These are phyloP conservation scores for Pan paniscus DNA, from an alignment of 2,113 vertebrate genomes.

Conservation along the genomic window DNA sequence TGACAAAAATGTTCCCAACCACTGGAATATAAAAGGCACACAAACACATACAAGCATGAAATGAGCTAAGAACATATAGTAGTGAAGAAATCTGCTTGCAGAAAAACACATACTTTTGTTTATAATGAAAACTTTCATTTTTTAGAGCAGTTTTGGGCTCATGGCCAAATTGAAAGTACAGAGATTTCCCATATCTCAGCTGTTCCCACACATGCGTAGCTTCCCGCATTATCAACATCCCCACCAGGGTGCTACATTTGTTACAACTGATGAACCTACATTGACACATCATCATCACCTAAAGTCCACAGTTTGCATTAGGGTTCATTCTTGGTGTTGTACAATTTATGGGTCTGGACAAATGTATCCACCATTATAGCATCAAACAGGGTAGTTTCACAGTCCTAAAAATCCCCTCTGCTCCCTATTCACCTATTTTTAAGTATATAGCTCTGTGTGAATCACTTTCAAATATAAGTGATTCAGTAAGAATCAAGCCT, in stretches of 20 bases:
- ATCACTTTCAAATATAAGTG: neutral
- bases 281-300: neutral
- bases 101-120: neutral
- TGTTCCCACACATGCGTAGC: rapidly evolving
- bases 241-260: neutral
- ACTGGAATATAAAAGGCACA: conserved; percentile 18
- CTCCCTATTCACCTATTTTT: neutral
- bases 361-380: neutral
- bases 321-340: neutral
- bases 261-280: neutral
- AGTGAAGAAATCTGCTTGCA: neutral
- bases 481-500: neutral
- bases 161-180: neutral
- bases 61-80: neutral
- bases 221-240: neutral
- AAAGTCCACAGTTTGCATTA: neutral
- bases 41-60: neutral
- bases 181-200: neutral
- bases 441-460: neutral
- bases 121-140: neutral
- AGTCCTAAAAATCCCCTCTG: neutral
- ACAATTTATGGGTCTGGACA: neutral
- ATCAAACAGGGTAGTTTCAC: neutral
- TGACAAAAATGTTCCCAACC: conserved; percentile 54
- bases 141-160: neutral